Percentiles rank a stretch among this genome's conserved stretches.
Conservation (phyloP, 2,888 invertebrate genomes). For the Quadroppia sp. region DNA sequence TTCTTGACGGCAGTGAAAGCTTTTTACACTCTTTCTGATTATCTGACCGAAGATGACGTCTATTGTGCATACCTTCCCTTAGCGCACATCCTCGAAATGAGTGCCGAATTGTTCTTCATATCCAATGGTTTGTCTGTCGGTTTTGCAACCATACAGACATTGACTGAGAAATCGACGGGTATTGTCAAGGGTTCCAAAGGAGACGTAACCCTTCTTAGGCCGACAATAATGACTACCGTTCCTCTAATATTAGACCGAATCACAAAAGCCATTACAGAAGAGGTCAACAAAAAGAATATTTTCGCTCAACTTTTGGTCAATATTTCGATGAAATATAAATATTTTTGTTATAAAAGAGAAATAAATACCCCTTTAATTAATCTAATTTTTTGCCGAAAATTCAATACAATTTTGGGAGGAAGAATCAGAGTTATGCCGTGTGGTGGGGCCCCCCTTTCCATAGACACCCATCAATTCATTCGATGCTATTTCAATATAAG, state of each 20-base stretch:
- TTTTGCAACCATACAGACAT: conserved; percentile 88
- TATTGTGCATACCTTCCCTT: conserved; percentile 93
- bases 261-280: conserved; percentile 89
- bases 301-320: conserved; percentile 80
- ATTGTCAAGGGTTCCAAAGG: conserved; percentile 92
- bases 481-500: conserved; percentile 84
- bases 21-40: conserved; percentile 41
- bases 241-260: conserved; percentile 62
- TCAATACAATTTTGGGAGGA: conserved; percentile 77
- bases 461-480: conserved; percentile 91
- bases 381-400: conserved; percentile 61
- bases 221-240: conserved; percentile 92
- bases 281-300: conserved; percentile 70
- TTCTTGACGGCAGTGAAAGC: conserved; percentile 47
- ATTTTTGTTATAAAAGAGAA: conserved; percentile 68
- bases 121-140: conserved; percentile 86
- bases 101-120: conserved; percentile 74
- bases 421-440: conserved; percentile 78
- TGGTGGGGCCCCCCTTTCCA: conserved; percentile 92
- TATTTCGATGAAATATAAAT: conserved; percentile 91
- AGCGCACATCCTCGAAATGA: conserved; percentile 92
- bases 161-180: conserved; percentile 71
- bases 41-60: conserved; percentile 60
- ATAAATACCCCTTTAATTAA: conserved; percentile 57
- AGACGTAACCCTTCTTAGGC: conserved; percentile 82